Evolutionary conservation across 2,888 invertebrate genomes (phyloP), one percentile per base, ranked within the genome.

Genomic region (Zonitis immaculata): DNA sequence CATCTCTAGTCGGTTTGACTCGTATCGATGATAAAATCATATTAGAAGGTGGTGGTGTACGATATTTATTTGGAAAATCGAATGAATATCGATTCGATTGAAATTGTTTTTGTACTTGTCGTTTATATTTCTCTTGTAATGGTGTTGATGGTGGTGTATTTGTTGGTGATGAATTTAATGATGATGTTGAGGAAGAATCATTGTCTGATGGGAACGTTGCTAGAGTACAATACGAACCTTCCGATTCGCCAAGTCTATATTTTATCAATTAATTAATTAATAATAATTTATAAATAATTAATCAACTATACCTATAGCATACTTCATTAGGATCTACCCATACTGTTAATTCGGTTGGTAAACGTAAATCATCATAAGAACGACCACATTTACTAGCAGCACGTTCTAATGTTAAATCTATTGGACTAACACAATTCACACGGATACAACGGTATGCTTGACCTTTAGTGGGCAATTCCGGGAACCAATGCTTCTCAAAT

Each of bases 271-370:
- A 42, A n/a, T n/a, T n/a, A n/a, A n/a, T n/a, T n/a, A n/a, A n/a
- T n/a, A n/a, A n/a, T n/a, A n/a, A 20, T 46, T 46, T 25, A 14
- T n/a, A 16, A 14, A 16, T 22, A 49, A 14, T 18, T 9, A 14
- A 18, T 14, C n/a, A 45, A 9, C 42, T 18, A 14, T 61, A 75
- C 76, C 76, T 74, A 66, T 75, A 76, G 73, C 76, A 76, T 64
- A 88, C 88, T 76, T 88, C 87, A 62, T 79, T 78, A 2, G 88
- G 88, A 70, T 88, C 88, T 58, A 88, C 85, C 88, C 88, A 88
- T 75, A 88, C 81, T 26, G 88, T 88, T 12, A 88, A 78, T 75
- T 88, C 88, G 64, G 80, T 79, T 22, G 88, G 88, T 58, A 87
- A 80, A 51, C 81, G 79, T 54, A 86, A 76, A 60, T 81, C 76